Evolutionary conservation across 2,113 vertebrate species (phyloP).

Genomic region (Chaetura pelagica): DNA sequence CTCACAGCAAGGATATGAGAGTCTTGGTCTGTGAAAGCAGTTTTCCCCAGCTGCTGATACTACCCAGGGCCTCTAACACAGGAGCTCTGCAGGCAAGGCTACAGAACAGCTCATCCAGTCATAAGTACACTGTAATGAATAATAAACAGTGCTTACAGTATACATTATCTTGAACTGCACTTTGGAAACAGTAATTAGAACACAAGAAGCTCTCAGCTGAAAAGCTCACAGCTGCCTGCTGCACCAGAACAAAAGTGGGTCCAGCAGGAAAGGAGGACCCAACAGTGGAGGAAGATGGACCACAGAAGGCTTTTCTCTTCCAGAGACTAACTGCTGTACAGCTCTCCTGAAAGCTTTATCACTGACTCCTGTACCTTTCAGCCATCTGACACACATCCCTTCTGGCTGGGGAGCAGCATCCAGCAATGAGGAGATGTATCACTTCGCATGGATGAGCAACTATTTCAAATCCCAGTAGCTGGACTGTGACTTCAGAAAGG

Average conservation of each 20-base stretch:
- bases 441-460: slow-evolving; percentile 10
- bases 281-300: neutral
- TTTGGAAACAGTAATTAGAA: neutral
- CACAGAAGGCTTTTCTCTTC: neutral
- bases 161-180: neutral
- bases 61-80: neutral
- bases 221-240: neutral
- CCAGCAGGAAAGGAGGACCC: neutral
- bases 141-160: neutral
- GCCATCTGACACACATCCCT: neutral
- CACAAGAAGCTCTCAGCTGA: neutral
- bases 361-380: neutral
- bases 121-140: neutral
- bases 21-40: neutral
- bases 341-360: neutral
- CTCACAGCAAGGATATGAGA: neutral
- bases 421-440: neutral
- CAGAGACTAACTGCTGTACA: neutral
- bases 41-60: neutral
- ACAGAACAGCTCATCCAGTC: neutral
- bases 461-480: neutral
- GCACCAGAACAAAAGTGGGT: neutral
- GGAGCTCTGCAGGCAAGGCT: neutral
- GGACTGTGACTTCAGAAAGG: neutral
- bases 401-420: neutral